Evolutionary conservation across 2,888 invertebrate species (phyloP), one percentile per base, ranked within the genome.

Genomic region (Microchrysa polita): DNA sequence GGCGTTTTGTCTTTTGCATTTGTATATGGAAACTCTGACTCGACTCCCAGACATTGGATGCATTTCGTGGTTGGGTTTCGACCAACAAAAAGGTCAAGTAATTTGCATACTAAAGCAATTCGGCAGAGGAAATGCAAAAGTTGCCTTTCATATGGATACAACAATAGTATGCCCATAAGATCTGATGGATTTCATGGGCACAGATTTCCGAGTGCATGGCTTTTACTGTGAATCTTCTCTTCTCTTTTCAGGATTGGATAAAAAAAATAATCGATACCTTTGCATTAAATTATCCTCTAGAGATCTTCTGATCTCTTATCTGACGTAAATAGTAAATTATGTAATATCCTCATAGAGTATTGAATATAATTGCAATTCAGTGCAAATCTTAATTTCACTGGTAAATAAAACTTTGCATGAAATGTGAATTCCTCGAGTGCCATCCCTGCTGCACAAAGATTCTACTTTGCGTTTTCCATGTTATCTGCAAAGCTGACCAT

Each of bases 41-140:
- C 40, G 61, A 34, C 16, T 40, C 40, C 34, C 22, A 55, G 55
- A 52, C 55, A 55, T 40, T 69, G 73, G 61, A 72, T 67, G 75
- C 75, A 63, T 72, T 75, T 69, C 73, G 61, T 73, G 73, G 74
- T 73, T 73, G 40, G 73, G 74, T 73, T 73, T 57, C 42, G 57
- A 73, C 73, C 75, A 73, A 73, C 75, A 72, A 67, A 75, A 75
- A 75, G 75, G 75, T 75, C 74, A 74, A 61, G 63, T 63, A 63
- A 76, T 76, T 76, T 76, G 74, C 76, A 76, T 76, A 76, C 65
- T 73, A 76, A 76, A 76, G 74, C 76, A 74, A 76, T 76, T 76
- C 73, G 57, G 42, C 73, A 73, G 73, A 76, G 76, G 76, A 76
- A 76, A 76, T 76, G 76, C 73, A 76, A 76, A 74, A 76, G 73